Evolutionary conservation across 2,797 vertebrate genomes (phyloP).

Genomic region (Arrhamphus sclerolepis): DNA sequence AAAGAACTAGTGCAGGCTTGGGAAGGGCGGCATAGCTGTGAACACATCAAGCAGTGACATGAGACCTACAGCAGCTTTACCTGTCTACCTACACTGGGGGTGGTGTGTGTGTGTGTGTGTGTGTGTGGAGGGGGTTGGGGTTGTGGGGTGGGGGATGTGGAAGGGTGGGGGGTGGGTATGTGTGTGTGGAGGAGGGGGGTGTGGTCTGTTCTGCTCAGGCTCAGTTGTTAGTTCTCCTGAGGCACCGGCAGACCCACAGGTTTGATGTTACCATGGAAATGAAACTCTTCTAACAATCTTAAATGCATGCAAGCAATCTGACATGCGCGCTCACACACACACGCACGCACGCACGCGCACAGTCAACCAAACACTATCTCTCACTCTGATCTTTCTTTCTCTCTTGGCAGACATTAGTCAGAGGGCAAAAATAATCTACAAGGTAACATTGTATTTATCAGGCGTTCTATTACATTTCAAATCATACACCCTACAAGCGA

Average conservation of each 20-base stretch:
- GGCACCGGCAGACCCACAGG: slow-evolving; percentile 41
- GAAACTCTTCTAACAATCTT: slow-evolving; percentile 58
- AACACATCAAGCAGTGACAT: slow-evolving; percentile 73
- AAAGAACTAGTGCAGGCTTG: slow-evolving; percentile 27
- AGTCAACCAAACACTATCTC: slow-evolving; percentile 21
- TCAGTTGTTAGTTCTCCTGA: background rate
- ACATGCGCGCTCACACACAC: slow-evolving; percentile 30
- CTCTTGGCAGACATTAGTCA: slow-evolving; percentile 57
- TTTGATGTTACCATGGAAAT: slow-evolving; percentile 56
- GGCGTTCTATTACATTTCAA: slow-evolving; percentile 71
- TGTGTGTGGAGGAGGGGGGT: too few species aligned
- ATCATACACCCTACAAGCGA: slow-evolving; percentile 74
- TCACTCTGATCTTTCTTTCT: slow-evolving; percentile 15
- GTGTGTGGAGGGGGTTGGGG: too few species aligned
- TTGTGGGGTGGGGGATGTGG: too few species aligned
- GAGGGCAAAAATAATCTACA: slow-evolving; percentile 65
- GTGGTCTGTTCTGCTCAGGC: slow-evolving; percentile 19
- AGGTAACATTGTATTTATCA: slow-evolving; percentile 59
- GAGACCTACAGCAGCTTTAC: slow-evolving; percentile 66
- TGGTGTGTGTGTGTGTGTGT: too few species aligned
- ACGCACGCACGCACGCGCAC: slow-evolving; percentile 11
- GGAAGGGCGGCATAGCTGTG: slow-evolving; percentile 58
- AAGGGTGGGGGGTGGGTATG: too few species aligned
- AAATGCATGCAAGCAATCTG: slow-evolving; percentile 60
- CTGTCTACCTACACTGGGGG: slow-evolving; percentile 43